These are phyloP conservation scores for Ophioninae sp. DNA, from an alignment of 2,888 invertebrate genomes.

Conservation along the genomic window DNA sequence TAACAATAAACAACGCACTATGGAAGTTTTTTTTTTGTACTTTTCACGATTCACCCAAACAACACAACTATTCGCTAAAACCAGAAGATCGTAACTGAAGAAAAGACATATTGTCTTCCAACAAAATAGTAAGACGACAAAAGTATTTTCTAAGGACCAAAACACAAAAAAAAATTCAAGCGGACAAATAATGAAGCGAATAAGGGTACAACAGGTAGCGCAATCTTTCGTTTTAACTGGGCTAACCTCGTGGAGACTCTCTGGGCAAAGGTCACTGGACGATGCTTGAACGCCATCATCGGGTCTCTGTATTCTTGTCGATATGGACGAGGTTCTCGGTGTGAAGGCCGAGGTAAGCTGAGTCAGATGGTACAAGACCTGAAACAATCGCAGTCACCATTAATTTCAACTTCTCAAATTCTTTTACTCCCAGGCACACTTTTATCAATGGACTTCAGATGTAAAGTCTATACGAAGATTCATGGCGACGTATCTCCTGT, in stretches of 20 bases:
- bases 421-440: background rate
- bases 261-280: constrained; percentile 70
- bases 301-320: constrained; percentile 68
- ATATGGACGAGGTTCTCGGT: constrained; percentile 72
- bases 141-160: too few relatives aligned
- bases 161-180: too few relatives aligned
- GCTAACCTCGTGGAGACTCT: constrained; percentile 73
- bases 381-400: background rate
- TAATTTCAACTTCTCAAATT: background rate
- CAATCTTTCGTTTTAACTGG: background rate
- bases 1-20: background rate
- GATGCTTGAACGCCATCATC: constrained; percentile 61
- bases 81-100: background rate
- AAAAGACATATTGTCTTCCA: background rate
- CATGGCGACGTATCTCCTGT: too few relatives aligned
- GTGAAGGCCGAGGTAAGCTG: constrained; percentile 76
- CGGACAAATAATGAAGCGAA: background rate
- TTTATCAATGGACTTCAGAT: background rate
- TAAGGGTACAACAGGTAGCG: background rate
- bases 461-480: background rate
- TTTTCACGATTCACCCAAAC: too few relatives aligned
- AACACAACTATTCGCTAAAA: background rate
- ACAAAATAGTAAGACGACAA: too few relatives aligned
- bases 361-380: constrained; percentile 78
- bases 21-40: background rate